Evolutionary conservation across 2,113 vertebrate genomes (phyloP).

Genomic region (Dascyllus trimaculatus): DNA sequence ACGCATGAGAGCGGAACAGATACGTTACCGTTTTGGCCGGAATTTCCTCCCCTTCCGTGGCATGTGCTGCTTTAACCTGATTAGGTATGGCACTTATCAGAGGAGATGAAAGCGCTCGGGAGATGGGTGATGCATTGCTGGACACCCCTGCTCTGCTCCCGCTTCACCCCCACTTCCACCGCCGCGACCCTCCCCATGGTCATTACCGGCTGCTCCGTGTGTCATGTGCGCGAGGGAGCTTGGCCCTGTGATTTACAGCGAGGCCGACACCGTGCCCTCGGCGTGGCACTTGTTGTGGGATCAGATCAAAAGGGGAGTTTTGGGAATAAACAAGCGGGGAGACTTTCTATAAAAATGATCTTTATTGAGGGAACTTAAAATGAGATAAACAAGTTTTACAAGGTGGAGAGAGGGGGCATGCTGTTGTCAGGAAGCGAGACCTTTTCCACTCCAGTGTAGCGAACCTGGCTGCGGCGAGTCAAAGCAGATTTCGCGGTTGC

Average conservation of each 20-base stretch:
- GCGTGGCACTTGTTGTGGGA: slow-evolving; percentile 47
- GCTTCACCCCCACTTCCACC: slow-evolving; percentile 60
- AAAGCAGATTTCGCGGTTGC: slow-evolving; percentile 45
- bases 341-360: slow-evolving; percentile 53
- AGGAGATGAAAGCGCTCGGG: slow-evolving; percentile 82
- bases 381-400: slow-evolving; percentile 76
- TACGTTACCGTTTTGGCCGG: slow-evolving; percentile 86
- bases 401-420: slow-evolving; percentile 36
- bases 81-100: slow-evolving; percentile 88
- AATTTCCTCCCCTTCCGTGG: slow-evolving; percentile 84
- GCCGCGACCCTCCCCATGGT: slow-evolving; percentile 33
- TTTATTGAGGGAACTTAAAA: slow-evolving; percentile 62
- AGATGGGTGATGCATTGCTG: slow-evolving; percentile 77
- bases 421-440: slow-evolving; percentile 58
- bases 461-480: slow-evolving; percentile 41
- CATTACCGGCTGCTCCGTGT: slow-evolving; percentile 56
- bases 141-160: slow-evolving; percentile 67
- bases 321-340: slow-evolving; percentile 51
- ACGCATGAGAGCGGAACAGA: slow-evolving; percentile 87
- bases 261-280: slow-evolving; percentile 30
- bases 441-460: slow-evolving; percentile 37
- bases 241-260: slow-evolving; percentile 68
- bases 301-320: slow-evolving; percentile 51
- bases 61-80: slow-evolving; percentile 86
- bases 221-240: slow-evolving; percentile 40